These are phyloP conservation scores for Aphaenogaster ashmeadi DNA, from an alignment of 1,140 invertebrate genomes.

Conservation along the genomic window DNA sequence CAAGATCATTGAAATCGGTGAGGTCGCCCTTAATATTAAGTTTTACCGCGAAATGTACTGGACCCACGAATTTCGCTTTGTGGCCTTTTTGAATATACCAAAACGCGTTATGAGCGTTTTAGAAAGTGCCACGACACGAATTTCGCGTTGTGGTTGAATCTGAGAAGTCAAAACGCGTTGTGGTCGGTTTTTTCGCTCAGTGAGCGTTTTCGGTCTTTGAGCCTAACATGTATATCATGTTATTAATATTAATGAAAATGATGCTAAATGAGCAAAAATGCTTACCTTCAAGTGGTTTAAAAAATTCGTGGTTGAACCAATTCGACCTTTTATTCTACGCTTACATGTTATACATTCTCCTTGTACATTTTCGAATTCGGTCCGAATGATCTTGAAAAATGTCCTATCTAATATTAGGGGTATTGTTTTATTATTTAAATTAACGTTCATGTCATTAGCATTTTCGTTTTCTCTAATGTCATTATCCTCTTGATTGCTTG, in stretches of 20 bases:
- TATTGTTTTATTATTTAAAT: conserved; percentile 24
- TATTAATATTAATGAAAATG: conserved; percentile 5
- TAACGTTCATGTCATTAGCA: not conserved
- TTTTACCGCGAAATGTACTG: no score
- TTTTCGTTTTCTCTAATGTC: not conserved
- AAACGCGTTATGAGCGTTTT: no score
- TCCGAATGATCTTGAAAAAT: conserved; percentile 21
- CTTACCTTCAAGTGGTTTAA: conserved; percentile 23
- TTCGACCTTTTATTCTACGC: conserved; percentile 32
- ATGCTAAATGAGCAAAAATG: not conserved
- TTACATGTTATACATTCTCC: conserved; percentile 24
- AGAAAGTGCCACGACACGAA: no score
- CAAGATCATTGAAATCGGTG: no score
- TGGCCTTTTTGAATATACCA: no score
- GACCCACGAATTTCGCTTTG: no score
- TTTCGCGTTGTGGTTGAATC: no score
- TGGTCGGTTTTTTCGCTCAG: no score
- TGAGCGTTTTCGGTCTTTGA: no score
- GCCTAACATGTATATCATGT: no score
- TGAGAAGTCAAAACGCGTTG: no score
- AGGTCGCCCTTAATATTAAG: no score
- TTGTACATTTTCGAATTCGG: conserved; percentile 17
- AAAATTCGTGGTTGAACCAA: conserved; percentile 28
- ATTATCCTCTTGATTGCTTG: not conserved
- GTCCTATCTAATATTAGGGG: conserved; percentile 16